Percentiles rank a stretch among this genome's conserved stretches.
Evolutionary conservation across 2,888 invertebrate species (phyloP).

Genomic region (Lasioglossum vierecki): DNA sequence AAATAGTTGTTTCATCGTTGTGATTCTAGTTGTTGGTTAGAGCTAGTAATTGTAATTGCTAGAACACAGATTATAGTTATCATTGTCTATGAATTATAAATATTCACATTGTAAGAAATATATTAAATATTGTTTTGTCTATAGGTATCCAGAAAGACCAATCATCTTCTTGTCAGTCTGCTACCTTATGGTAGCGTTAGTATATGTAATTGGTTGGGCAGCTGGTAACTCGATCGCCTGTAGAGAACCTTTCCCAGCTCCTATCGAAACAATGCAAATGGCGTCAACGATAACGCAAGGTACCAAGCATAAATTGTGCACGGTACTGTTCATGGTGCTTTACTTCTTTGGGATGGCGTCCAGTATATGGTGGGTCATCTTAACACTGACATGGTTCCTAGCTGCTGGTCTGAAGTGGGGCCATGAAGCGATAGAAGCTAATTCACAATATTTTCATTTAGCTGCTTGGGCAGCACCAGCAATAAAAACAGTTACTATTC

Average conservation of each 20-base stretch:
- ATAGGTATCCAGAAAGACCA: constrained; percentile 97
- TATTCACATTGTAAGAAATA: not conserved
- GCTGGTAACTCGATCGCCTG: constrained; percentile 93
- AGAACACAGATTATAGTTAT: not conserved
- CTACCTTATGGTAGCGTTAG: constrained; percentile 96
- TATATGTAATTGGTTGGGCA: constrained; percentile 94
- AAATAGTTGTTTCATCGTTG: not conserved
- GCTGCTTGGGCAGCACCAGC: constrained; percentile 99
- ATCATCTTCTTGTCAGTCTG: constrained; percentile 98
- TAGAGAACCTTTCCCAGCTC: constrained; percentile 91
- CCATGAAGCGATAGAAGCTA: constrained; percentile 98
- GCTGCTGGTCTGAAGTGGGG: constrained; percentile 99
- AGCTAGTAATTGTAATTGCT: not conserved
- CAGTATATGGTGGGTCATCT: constrained; percentile 98
- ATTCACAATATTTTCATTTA: constrained; percentile 98
- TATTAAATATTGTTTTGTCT: not conserved
- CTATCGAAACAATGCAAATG: constrained; percentile 90
- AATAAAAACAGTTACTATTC: constrained; percentile 96
- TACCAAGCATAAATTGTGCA: constrained; percentile 93
- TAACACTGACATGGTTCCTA: constrained; percentile 98
- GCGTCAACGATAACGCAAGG: constrained; percentile 95
- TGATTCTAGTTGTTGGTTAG: not conserved
- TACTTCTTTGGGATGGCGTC: constrained; percentile 99
- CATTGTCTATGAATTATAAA: not conserved
- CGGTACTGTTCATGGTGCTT: constrained; percentile 97